These are phyloP conservation scores for Anarsia innoxiella DNA, from an alignment of 2,888 invertebrate species.

Conservation along the genomic window DNA sequence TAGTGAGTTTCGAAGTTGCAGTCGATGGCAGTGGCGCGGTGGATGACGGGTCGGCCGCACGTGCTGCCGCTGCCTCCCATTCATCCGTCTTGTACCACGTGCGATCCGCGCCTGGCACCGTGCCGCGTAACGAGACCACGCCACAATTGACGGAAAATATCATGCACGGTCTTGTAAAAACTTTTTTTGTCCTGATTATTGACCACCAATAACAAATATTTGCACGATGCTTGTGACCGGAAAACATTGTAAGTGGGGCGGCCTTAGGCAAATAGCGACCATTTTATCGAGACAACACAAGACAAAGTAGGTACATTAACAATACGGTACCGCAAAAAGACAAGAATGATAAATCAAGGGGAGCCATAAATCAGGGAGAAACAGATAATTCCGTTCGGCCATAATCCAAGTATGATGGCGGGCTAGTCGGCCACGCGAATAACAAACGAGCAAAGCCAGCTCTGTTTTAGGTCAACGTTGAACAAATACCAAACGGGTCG, in stretches of 20 bases:
- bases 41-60: slow-evolving; percentile 26
- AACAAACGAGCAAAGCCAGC: slow-evolving; percentile 72
- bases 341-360: slow-evolving; percentile 4
- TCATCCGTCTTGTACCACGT: slow-evolving; percentile 63
- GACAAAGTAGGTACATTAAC: neutral
- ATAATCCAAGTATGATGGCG: slow-evolving; percentile 21
- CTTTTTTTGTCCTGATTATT: slow-evolving; percentile 1
- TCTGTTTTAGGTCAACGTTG: slow-evolving; percentile 75
- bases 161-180: slow-evolving; percentile 9
- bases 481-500: slow-evolving; percentile 76
- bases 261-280: no score
- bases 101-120: slow-evolving; percentile 53
- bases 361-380: neutral
- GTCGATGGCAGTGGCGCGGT: slow-evolving; percentile 4
- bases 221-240: no score
- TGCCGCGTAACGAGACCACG: slow-evolving; percentile 58
- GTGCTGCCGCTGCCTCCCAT: slow-evolving; percentile 57
- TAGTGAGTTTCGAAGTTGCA: slow-evolving; percentile 14
- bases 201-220: neutral
- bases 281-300: no score
- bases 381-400: slow-evolving; percentile 23
- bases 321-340: neutral
- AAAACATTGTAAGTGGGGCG: no score
- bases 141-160: slow-evolving; percentile 40
- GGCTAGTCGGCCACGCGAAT: slow-evolving; percentile 59